Base-by-base conservation (phyloP, 2,888 invertebrate genomes). In the Scaeva pyrastri region DNA sequence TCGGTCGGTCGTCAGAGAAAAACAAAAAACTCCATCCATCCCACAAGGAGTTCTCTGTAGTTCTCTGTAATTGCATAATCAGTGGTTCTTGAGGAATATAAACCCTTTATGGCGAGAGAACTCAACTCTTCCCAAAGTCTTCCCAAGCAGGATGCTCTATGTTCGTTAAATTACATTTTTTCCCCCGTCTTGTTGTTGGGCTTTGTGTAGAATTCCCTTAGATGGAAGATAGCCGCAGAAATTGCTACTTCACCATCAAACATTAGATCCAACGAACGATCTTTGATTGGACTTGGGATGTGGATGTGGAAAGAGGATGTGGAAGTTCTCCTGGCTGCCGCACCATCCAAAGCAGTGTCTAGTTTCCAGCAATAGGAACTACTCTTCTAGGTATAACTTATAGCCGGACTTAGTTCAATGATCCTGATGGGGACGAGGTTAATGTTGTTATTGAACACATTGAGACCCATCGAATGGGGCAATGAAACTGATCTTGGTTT, bases 11-110 rank as follows among this genome's bases (percentile, higher is more conserved):
- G n/a, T 43, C 60, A 50, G 45, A 19, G 26, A 64, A 50, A 21
- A 70, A 52, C n/a, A n/a, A n/a, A n/a, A n/a, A n/a, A n/a, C n/a
- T n/a, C n/a, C n/a, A n/a, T 3, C 48, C 68, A 60, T 62, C 70
- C 78, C 62, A 83, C 62, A 56, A 74, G 82, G 77, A 60, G 68
- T 73, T 74, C 74, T 62, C 58, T 70, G 70, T 86, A 60, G 68
- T 73, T 74, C 74, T 62, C 58, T 70, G 70, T 86, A 86, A 86
- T 86, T 86, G 86, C 86, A 86, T 86, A 86, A 86, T 86, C 86
- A 86, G 78, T 66, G 77, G 77, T 86, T 86, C 74, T 66, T 62
- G 56, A 72, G 75, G 76, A 75, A 76, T 71, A 73, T 68, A 77
- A 68, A 56, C 81, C 85, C 74, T 82, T 86, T 86, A 78, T 82